These are phyloP conservation scores for Hozukius guyotensis DNA, from an alignment of 2,797 vertebrate species.

Conservation along the genomic window DNA sequence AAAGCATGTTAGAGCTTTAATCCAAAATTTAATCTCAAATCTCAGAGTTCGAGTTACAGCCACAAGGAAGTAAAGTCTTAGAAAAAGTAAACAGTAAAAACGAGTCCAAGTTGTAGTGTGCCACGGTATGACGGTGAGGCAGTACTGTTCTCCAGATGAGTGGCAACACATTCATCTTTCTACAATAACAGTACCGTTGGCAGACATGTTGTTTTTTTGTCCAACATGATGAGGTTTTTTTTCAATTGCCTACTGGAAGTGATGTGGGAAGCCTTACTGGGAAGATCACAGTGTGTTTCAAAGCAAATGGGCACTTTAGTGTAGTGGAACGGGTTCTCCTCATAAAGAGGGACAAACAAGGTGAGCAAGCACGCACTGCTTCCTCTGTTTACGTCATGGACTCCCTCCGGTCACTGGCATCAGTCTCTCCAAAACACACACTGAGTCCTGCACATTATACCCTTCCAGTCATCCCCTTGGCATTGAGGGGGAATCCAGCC, in stretches of 20 bases:
- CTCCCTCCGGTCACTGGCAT: constrained; percentile 40
- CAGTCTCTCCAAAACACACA: not conserved
- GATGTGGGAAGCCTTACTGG: constrained; percentile 28
- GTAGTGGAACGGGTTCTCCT: constrained; percentile 44
- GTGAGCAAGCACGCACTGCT: constrained; percentile 9
- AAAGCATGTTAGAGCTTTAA: not conserved
- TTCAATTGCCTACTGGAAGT: constrained; percentile 58
- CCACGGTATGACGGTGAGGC: not conserved
- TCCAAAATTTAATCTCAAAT: not conserved
- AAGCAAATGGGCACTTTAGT: constrained; percentile 29
- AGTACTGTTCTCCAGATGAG: constrained; percentile 11
- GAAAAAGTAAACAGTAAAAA: constrained; percentile 1
- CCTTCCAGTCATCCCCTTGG: constrained; percentile 63
- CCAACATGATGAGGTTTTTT: not conserved
- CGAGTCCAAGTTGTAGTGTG: not conserved
- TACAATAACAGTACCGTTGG: constrained; percentile 25
- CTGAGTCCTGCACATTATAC: not conserved
- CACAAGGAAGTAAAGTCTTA: not conserved
- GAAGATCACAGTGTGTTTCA: constrained; percentile 20
- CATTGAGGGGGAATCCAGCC: constrained; percentile 48
- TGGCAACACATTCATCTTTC: not conserved
- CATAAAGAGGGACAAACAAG: constrained; percentile 50
- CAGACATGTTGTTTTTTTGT: not conserved
- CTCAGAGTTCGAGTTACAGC: not conserved
- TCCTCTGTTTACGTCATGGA: constrained; percentile 55